Percentiles rank a stretch among this genome's conserved stretches.
These are phyloP conservation scores for Acromyrmex heyeri DNA, from an alignment of 1,140 invertebrate genomes.

Conservation along the genomic window DNA sequence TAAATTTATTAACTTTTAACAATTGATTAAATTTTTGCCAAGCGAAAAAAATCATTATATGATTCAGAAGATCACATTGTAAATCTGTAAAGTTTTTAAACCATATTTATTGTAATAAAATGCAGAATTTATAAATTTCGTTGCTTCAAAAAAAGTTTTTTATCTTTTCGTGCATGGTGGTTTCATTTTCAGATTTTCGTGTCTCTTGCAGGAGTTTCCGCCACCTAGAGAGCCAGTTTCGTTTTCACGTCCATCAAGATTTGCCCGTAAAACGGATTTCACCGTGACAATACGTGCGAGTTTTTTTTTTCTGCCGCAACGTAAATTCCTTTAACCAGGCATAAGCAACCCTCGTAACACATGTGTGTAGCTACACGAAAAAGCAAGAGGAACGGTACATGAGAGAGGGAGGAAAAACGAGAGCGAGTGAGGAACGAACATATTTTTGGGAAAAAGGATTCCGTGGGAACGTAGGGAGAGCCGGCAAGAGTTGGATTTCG, in stretches of 20 bases:
- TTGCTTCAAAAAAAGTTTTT: not conserved
- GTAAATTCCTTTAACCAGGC: constrained; percentile 78
- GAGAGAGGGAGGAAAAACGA: constrained; percentile 9
- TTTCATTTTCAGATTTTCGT: constrained; percentile 21
- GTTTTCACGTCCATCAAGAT: constrained; percentile 80
- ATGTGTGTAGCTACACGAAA: constrained; percentile 9
- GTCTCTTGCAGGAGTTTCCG: constrained; percentile 9
- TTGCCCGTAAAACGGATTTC: constrained; percentile 71
- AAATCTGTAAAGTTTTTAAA: not conserved
- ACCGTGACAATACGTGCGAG: constrained; percentile 69
- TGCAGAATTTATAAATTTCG: not conserved
- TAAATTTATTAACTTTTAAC: not conserved
- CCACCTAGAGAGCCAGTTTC: constrained; percentile 35
- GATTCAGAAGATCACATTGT: not conserved
- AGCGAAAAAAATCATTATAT: not conserved
- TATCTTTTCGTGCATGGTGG: not conserved
- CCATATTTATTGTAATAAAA: not conserved
- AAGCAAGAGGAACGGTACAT: not conserved
- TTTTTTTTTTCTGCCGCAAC: constrained; percentile 72
- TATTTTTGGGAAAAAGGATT: constrained; percentile 82
- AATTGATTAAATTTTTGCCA: not conserved
- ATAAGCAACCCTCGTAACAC: constrained; percentile 55
- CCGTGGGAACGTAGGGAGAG: constrained; percentile 81
- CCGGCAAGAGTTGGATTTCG: constrained; percentile 82
- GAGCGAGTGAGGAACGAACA: constrained; percentile 43